A percentile compares a stretch with the other conserved stretches of the same genome.
Conservation (phyloP, 1,140 invertebrate species). For the Akabosia matsudoensis region DNA sequence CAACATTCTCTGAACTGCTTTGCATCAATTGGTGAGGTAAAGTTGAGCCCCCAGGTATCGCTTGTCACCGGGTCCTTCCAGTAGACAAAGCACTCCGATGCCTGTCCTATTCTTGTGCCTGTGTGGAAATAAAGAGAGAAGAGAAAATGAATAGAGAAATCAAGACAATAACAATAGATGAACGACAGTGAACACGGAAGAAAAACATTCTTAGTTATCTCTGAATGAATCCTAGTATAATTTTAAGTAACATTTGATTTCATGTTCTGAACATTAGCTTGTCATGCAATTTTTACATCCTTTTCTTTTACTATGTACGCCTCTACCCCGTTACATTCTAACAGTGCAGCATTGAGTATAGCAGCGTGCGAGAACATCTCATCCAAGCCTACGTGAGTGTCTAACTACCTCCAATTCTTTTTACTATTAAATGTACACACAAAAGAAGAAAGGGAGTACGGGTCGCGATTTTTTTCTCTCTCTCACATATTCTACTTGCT, state of each 20-base stretch:
- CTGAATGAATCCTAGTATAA: too few relatives aligned
- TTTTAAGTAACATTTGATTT: too few relatives aligned
- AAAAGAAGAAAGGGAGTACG: neutral
- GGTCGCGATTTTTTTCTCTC: neutral
- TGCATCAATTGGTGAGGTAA: conserved; percentile 93
- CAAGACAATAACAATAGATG: neutral
- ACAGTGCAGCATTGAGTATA: neutral
- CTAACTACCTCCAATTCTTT: neutral
- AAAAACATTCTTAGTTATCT: too few relatives aligned
- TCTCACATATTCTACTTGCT: neutral
- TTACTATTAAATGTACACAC: neutral
- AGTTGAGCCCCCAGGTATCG: conserved; percentile 98
- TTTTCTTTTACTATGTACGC: neutral
- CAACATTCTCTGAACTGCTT: conserved; percentile 96
- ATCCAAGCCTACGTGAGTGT: neutral
- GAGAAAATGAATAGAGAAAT: conserved; percentile 2
- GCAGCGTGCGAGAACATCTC: conserved; percentile 2
- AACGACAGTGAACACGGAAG: too few relatives aligned
- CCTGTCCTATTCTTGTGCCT: conserved; percentile 94
- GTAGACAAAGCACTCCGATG: conserved; percentile 96
- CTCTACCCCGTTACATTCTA: neutral
- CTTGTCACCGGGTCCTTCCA: conserved; percentile 96
- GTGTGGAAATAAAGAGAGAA: conserved; percentile 50
- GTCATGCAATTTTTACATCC: neutral
- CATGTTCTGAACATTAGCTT: too few relatives aligned